Evolutionary conservation across 2,113 vertebrate species (phyloP).

Genomic region (Chlorodrepanis virens): DNA sequence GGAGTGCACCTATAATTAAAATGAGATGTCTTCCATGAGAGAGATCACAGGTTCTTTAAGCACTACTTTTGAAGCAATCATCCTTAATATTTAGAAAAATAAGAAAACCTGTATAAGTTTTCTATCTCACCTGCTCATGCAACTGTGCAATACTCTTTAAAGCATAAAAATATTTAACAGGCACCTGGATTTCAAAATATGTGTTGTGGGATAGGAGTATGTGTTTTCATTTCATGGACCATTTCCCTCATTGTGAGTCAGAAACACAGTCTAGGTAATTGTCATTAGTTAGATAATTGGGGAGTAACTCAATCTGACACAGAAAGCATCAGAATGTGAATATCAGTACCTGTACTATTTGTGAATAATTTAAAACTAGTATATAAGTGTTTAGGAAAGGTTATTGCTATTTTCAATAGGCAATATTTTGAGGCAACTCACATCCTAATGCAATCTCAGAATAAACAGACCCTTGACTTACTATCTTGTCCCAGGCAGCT

Average conservation of each 20-base stretch:
- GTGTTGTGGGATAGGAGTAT: neutral
- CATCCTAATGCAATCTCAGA: neutral
- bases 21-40: neutral
- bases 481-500: neutral
- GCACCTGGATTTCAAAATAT: neutral
- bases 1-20: neutral
- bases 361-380: neutral
- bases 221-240: constrained; percentile 16
- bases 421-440: neutral
- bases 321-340: neutral
- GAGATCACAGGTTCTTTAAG: neutral
- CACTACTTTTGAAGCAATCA: neutral
- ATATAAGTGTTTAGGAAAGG: neutral
- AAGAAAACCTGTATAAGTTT: neutral
- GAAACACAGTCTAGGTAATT: neutral
- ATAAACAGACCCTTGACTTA: neutral
- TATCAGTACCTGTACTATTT: neutral
- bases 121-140: neutral
- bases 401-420: neutral
- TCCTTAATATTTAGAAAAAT: neutral
- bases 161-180: neutral
- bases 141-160: neutral
- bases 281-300: neutral
- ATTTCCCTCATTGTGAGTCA: neutral
- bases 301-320: neutral